Conservation (phyloP, 1,140 invertebrate species). For the Parapsyche elsis region DNA sequence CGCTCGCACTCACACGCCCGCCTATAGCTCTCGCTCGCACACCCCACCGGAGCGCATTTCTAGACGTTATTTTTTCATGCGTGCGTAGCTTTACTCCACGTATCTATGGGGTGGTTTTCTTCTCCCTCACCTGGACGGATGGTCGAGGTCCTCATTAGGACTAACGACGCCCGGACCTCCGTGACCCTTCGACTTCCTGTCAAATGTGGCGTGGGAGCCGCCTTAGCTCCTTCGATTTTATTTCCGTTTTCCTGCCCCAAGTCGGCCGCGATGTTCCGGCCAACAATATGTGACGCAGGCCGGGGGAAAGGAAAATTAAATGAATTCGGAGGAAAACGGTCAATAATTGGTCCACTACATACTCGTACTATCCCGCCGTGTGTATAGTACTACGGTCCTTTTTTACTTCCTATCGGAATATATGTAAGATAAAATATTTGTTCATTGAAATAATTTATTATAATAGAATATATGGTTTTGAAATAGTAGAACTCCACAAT, state of each 20-base stretch:
- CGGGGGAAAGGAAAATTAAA: background rate
- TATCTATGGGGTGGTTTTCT: background rate
- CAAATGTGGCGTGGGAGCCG: slow-evolving; percentile 12
- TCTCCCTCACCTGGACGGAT: slow-evolving; percentile 3
- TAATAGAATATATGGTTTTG: no score
- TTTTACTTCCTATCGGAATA: no score
- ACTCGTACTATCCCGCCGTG: no score
- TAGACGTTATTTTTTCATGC: no score
- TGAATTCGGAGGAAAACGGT: background rate
- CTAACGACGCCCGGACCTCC: slow-evolving; percentile 18
- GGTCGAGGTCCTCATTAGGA: slow-evolving; percentile 26
- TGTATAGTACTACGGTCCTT: no score
- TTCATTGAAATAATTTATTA: no score
- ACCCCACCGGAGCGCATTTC: no score
- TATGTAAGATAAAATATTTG: no score
- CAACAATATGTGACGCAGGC: background rate
- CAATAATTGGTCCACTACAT: background rate
- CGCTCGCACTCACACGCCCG: no score
- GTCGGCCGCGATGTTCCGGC: background rate
- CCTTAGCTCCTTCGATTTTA: slow-evolving; percentile 3
- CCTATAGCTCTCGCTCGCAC: no score
- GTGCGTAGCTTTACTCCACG: background rate
- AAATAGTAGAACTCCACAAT: no score
- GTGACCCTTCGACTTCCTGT: slow-evolving; percentile 32
- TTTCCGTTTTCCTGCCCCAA: background rate